A percentile compares a stretch with the other conserved stretches of the same genome.
phyloP scores from a whole-genome alignment of 2,797 vertebrate species.

The Synaphobranchus kaupii region DNA sequence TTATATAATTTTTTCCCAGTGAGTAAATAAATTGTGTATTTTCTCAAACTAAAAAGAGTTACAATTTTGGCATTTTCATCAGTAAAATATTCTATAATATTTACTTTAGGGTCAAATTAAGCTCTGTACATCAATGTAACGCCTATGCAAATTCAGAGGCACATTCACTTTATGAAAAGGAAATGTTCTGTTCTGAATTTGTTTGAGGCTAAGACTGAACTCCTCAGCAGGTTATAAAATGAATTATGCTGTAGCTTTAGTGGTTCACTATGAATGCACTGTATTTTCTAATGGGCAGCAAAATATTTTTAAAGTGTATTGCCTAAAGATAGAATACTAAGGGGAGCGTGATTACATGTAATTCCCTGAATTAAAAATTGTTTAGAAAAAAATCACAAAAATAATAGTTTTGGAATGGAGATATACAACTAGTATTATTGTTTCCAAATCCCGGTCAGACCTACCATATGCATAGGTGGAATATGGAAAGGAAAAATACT shows the following conservation, averaged over 20 bases:
- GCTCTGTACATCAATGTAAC: constrained; percentile 1
- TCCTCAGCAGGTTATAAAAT: neutral
- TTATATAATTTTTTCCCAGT: neutral
- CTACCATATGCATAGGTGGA: neutral
- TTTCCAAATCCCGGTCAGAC: neutral
- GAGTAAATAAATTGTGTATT: neutral
- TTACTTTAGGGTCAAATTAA: neutral
- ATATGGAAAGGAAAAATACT: neutral
- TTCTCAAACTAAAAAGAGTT: neutral
- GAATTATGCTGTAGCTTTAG: neutral
- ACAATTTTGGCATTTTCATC: neutral
- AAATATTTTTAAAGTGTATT: constrained; percentile 7
- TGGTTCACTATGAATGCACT: constrained; percentile 41
- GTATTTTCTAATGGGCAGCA: constrained; percentile 51
- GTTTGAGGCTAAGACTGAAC: neutral
- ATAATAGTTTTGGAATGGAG: neutral
- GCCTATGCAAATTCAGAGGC: neutral
- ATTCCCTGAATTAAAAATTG: constrained; percentile 7
- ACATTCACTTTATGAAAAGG: neutral
- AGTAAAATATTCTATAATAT: neutral
- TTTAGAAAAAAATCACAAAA: neutral
- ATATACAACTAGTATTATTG: neutral
- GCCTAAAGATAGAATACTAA: neutral
- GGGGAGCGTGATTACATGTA: constrained; percentile 29
- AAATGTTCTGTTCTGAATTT: neutral